Conservation (phyloP, 2,888 invertebrate species). For the Hylaea fasciaria region DNA sequence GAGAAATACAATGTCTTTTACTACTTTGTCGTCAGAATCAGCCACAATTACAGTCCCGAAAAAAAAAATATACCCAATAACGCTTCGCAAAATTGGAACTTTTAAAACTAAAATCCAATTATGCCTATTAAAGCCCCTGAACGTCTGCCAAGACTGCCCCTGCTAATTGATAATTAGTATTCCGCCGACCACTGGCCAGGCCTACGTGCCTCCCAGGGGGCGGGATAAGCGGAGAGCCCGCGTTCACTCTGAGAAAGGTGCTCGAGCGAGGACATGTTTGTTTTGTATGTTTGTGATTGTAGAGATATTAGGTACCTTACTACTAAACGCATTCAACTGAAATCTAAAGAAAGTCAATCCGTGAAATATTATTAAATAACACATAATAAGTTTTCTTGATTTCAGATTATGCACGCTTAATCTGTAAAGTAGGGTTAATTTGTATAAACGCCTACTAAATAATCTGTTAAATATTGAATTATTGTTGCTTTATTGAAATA, state of each 20-base stretch:
- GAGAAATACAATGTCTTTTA: no score
- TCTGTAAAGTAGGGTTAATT: no score
- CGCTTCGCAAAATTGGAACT: conserved; percentile 24
- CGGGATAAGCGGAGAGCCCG: conserved; percentile 35
- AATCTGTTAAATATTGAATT: no score
- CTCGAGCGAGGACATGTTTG: conserved; percentile 17
- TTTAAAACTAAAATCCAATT: conserved; percentile 39
- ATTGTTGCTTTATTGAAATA: no score
- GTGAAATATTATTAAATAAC: no score
- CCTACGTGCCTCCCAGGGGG: conserved; percentile 65
- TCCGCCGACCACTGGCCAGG: conserved; percentile 66
- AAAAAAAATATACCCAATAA: conserved; percentile 12
- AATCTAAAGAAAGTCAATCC: no score
- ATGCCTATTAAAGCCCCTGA: conserved; percentile 38
- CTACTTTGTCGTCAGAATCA: not conserved
- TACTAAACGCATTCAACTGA: not conserved
- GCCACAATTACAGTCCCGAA: not conserved
- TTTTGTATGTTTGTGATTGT: not conserved
- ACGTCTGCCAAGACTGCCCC: conserved; percentile 51
- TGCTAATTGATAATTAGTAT: conserved; percentile 80
- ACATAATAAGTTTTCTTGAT: no score
- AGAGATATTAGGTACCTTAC: no score
- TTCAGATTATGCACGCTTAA: no score
- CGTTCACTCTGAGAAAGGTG: conserved; percentile 2
- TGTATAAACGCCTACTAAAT: no score